A percentile compares a stretch with the other conserved stretches of the same genome.
Conservation (phyloP, 2,113 vertebrate species). For the Notarius lentiginosus region DNA sequence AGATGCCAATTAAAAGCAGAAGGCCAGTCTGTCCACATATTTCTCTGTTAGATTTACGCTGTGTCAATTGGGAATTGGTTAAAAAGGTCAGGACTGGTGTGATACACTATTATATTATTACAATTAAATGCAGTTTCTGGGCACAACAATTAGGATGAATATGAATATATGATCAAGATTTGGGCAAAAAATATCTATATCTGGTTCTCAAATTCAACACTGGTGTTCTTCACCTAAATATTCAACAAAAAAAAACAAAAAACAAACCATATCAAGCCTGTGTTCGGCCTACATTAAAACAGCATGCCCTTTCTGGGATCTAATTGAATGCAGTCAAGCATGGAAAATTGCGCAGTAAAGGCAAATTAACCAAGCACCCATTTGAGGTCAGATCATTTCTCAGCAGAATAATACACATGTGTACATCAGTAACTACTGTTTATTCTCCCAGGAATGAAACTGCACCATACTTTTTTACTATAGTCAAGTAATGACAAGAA, state of each 20-base stretch:
- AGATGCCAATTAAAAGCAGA: conserved; percentile 85
- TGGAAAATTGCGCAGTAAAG: conserved; percentile 56
- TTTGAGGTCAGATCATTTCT: conserved; percentile 46
- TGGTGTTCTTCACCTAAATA: conserved; percentile 31
- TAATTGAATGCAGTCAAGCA: conserved; percentile 62
- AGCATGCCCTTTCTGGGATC: conserved; percentile 55
- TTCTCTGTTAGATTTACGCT: conserved; percentile 67
- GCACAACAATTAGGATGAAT: not conserved
- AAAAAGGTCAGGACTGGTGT: conserved; percentile 8
- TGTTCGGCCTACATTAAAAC: conserved; percentile 52
- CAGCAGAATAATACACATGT: conserved; percentile 27
- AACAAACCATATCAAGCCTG: conserved; percentile 32
- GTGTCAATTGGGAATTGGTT: conserved; percentile 59
- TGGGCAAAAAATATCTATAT: conserved; percentile 20
- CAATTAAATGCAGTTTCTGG: conserved; percentile 6
- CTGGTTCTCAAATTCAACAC: conserved; percentile 34
- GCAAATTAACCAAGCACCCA: conserved; percentile 54
- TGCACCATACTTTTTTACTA: not conserved
- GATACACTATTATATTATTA: conserved; percentile 18
- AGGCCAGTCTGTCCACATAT: conserved; percentile 49
- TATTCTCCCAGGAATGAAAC: conserved; percentile 23
- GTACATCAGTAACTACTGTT: conserved; percentile 33
- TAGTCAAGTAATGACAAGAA: not conserved
- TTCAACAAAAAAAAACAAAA: conserved; percentile 31
- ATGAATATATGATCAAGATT: conserved; percentile 9